phyloP scores from a whole-genome alignment of 2,888 invertebrate species.

The Leucophenga maculata region DNA sequence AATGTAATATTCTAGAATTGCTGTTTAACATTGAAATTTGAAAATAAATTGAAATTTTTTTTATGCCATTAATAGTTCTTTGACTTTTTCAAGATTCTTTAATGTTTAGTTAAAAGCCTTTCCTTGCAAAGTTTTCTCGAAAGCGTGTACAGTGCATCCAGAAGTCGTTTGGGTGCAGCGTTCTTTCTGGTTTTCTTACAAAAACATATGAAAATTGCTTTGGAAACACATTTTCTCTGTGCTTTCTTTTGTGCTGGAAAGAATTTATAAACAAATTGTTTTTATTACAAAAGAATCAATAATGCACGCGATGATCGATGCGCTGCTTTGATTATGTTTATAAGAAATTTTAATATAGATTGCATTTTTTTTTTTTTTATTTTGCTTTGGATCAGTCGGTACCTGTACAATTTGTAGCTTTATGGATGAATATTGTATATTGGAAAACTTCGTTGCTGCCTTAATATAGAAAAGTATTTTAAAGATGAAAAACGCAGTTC shows the following conservation, averaged over 20 bases:
- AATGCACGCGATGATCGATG: background rate
- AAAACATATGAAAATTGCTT: background rate
- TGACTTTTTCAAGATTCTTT: no score
- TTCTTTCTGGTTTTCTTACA: background rate
- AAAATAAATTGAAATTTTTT: no score
- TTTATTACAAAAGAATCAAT: background rate
- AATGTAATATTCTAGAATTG: no score
- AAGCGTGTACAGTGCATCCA: no score
- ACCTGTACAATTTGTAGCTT: background rate
- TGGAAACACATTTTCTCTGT: background rate
- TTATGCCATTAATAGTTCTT: no score
- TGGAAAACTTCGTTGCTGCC: background rate
- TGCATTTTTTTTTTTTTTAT: background rate
- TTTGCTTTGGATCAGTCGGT: no score
- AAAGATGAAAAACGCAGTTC: background rate
- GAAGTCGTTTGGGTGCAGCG: no score
- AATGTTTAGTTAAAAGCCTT: no score
- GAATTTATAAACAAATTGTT: conserved; percentile 2
- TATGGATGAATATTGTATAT: background rate
- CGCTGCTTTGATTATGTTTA: background rate
- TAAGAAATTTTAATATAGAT: background rate
- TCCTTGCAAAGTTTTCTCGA: no score
- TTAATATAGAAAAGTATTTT: no score
- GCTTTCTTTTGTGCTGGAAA: background rate
- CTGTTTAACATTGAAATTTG: no score